These are phyloP conservation scores for Anolis carolinensis DNA, from an alignment of 2,113 vertebrate species.

Conservation along the genomic window DNA sequence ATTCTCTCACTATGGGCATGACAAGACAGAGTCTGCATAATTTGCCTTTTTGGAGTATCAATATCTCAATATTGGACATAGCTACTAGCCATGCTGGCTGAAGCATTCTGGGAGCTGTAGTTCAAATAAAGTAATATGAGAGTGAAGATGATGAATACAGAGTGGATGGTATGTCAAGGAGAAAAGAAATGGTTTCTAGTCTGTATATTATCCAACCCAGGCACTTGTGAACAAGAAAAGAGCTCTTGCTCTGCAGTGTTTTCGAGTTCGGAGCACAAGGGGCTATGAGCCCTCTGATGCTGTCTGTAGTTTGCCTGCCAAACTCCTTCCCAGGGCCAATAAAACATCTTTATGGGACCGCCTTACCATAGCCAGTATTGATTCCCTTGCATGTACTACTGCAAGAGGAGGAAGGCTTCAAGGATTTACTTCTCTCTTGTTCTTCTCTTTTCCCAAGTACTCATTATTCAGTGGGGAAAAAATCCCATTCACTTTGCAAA, in stretches of 20 bases:
- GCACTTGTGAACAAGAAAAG: background rate
- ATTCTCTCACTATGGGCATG: too few relatives aligned
- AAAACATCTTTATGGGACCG: slow-evolving; percentile 24
- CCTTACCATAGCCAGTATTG: slow-evolving; percentile 15
- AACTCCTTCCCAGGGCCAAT: background rate
- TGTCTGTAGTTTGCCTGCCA: background rate
- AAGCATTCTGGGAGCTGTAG: too few relatives aligned
- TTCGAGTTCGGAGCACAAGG: background rate
- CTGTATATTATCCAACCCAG: background rate
- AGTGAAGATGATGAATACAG: background rate
- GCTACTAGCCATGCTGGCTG: too few relatives aligned
- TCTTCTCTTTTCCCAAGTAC: background rate
- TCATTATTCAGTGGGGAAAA: slow-evolving; percentile 9
- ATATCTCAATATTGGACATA: too few relatives aligned
- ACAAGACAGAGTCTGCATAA: too few relatives aligned
- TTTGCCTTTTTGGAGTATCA: too few relatives aligned
- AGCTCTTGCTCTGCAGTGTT: background rate
- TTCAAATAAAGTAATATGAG: background rate
- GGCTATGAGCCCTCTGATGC: background rate
- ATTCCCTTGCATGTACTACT: background rate
- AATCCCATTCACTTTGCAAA: background rate
- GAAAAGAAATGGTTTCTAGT: background rate
- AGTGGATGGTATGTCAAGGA: too few relatives aligned
- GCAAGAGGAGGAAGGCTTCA: background rate
- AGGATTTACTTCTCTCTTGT: slow-evolving; percentile 2